Percentiles rank a stretch among this genome's conserved stretches.
Evolutionary conservation across 2,113 vertebrate species (phyloP).

Genomic region (Pseudorectes ferrugineus): DNA sequence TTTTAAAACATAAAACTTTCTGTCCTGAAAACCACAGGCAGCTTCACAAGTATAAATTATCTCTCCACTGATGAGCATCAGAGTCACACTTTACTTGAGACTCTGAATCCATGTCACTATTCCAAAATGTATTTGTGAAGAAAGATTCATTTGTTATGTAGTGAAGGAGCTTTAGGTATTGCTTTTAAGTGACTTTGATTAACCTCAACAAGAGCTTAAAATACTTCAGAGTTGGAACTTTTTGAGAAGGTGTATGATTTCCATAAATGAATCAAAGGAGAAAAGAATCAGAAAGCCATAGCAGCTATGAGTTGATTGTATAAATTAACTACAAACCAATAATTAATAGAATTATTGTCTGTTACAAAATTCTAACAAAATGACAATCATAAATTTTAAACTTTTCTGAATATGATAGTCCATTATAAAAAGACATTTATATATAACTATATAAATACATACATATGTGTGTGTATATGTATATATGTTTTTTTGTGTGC

Average conservation of each 20-base stretch:
- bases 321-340: not conserved
- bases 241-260: constrained; percentile 6
- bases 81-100: constrained; percentile 13
- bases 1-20: not conserved
- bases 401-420: constrained; percentile 60
- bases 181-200: constrained; percentile 45
- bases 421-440: constrained; percentile 46
- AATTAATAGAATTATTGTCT: constrained; percentile 44
- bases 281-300: not conserved
- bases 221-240: not conserved
- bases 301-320: not conserved
- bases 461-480: not conserved
- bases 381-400: not conserved
- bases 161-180: not conserved
- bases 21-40: not conserved
- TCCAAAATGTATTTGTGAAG: constrained; percentile 20
- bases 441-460: not conserved
- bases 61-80: not conserved
- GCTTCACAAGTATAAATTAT: constrained; percentile 28
- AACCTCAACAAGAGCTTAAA: constrained; percentile 29
- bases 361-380: not conserved
- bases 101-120: constrained; percentile 16
- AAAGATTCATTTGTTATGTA: not conserved
- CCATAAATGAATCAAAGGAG: not conserved
- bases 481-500: not conserved